These are phyloP conservation scores for Stichopus horrens DNA, from an alignment of 53 echinoderm and acorn worm genomes.

Conservation along the genomic window DNA sequence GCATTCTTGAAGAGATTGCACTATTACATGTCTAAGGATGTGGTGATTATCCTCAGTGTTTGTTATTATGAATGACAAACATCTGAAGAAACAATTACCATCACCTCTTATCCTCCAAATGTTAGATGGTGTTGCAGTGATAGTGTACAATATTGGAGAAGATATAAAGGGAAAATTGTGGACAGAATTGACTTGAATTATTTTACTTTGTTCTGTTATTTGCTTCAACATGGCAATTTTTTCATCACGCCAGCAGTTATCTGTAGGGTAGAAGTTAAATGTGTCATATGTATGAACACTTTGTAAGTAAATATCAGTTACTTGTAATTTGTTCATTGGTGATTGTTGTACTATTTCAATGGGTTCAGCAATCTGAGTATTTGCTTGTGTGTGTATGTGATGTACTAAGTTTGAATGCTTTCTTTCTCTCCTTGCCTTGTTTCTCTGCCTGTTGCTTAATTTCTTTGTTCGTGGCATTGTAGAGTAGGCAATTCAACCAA, in stretches of 20 bases:
- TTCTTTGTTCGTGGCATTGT: constrained; percentile 36
- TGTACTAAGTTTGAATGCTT: constrained; percentile 7
- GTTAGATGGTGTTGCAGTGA: constrained; percentile 33
- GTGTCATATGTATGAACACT: constrained; percentile 6
- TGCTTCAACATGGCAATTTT: constrained; percentile 32
- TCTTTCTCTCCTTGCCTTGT: constrained; percentile 35
- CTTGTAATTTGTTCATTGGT: neutral
- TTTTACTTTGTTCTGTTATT: constrained; percentile 1
- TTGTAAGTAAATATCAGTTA: constrained; percentile 34
- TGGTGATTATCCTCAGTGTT: too few relatives aligned
- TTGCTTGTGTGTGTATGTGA: constrained; percentile 9
- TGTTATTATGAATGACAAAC: constrained; percentile 36
- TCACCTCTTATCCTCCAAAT: constrained; percentile 39
- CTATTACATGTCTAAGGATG: constrained; percentile 18
- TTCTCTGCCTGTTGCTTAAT: constrained; percentile 16
- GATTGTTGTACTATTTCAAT: constrained; percentile 2
- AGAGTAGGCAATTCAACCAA: neutral
- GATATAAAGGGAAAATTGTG: constrained; percentile 26
- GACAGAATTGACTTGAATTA: constrained; percentile 1
- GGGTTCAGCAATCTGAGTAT: neutral
- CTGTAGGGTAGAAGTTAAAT: constrained; percentile 21
- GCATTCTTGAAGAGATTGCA: constrained; percentile 21
- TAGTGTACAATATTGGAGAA: constrained; percentile 35
- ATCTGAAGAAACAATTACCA: constrained; percentile 48
- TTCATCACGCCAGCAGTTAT: constrained; percentile 40